Evolutionary conservation across 2,113 vertebrate genomes (phyloP).

Genomic region (Varanus salvator): DNA sequence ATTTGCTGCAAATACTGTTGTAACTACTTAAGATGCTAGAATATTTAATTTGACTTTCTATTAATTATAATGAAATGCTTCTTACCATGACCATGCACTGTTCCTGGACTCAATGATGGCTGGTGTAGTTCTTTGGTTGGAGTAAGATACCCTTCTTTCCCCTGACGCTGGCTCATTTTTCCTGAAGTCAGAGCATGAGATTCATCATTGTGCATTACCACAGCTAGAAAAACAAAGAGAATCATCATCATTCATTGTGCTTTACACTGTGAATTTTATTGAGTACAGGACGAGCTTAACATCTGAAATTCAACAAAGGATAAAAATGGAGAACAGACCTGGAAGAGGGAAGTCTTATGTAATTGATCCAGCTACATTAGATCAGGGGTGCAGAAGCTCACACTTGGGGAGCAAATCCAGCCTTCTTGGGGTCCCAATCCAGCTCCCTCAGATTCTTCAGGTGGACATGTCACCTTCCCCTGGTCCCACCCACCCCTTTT

Average conservation of each 20-base stretch:
- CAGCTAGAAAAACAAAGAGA: constrained; percentile 77
- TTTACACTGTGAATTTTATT: background rate
- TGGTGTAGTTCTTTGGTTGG: constrained; percentile 87
- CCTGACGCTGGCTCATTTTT: constrained; percentile 95
- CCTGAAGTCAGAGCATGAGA: constrained; percentile 84
- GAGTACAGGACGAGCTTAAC: background rate
- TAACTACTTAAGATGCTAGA: background rate
- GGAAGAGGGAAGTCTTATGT: background rate
- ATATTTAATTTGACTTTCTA: constrained; percentile 20
- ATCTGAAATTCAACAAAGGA: background rate
- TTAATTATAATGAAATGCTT: constrained; percentile 9
- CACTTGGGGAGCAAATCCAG: too few relatives aligned
- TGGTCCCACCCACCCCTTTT: too few relatives aligned
- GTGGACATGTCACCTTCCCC: too few relatives aligned
- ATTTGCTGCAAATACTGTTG: background rate
- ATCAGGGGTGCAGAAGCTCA: too few relatives aligned
- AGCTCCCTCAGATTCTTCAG: too few relatives aligned
- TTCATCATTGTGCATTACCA: constrained; percentile 86
- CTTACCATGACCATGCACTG: constrained; percentile 89
- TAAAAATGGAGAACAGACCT: background rate
- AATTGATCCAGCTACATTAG: background rate
- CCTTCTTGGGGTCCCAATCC: too few relatives aligned
- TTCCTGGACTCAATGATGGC: constrained; percentile 84
- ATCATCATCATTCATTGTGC: background rate
- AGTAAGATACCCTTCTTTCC: constrained; percentile 87